Conservation (phyloP, 2,888 invertebrate species). For the Conomelus anceps region DNA sequence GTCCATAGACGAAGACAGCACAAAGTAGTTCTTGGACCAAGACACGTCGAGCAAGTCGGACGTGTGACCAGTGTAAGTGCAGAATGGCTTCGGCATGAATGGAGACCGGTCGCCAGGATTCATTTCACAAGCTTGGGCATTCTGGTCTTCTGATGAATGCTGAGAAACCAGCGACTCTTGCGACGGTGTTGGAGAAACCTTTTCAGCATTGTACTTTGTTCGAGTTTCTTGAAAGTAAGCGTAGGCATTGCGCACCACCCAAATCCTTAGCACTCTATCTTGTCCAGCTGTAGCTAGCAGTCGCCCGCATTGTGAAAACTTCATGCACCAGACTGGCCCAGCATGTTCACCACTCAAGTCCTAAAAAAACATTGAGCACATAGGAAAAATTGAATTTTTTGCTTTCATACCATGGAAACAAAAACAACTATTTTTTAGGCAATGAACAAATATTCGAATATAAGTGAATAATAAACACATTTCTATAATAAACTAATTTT, state of each 20-base stretch:
- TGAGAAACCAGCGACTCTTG: constrained; percentile 84
- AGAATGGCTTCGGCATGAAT: constrained; percentile 87
- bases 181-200: constrained; percentile 87
- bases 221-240: constrained; percentile 93
- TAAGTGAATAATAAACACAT: no score
- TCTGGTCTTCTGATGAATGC: constrained; percentile 58
- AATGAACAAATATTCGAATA: no score
- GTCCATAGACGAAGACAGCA: constrained; percentile 97
- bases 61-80: constrained; percentile 88
- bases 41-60: constrained; percentile 94
- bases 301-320: constrained; percentile 92
- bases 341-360: constrained; percentile 76
- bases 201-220: constrained; percentile 87
- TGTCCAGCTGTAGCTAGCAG: constrained; percentile 95
- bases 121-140: constrained; percentile 44
- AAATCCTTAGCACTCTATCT: constrained; percentile 87
- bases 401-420: no score
- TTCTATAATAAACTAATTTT: no score
- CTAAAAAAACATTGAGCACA: constrained; percentile 40
- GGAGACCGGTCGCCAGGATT: constrained; percentile 56
- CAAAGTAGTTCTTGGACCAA: constrained; percentile 98
- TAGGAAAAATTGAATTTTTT: no score
- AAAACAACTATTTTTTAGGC: no score
- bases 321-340: constrained; percentile 98
- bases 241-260: constrained; percentile 87